A percentile compares a stretch with the other conserved stretches of the same genome.
Evolutionary conservation across 2,797 vertebrate genomes (phyloP).

Genomic region (Phrynocephalus guinanensis): DNA sequence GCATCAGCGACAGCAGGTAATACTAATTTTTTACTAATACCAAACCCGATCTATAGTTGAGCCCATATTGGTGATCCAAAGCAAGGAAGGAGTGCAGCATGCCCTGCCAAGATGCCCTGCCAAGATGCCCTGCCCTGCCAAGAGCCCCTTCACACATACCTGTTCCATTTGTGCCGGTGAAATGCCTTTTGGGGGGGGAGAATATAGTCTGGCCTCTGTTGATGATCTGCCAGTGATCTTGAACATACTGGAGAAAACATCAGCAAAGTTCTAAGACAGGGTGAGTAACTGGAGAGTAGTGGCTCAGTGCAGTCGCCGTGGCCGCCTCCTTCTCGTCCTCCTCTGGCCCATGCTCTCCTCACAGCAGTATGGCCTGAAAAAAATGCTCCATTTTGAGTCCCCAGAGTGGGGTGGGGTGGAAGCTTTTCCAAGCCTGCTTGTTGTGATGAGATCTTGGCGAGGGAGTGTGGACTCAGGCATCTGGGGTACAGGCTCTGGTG

Average conservation of each 20-base stretch:
- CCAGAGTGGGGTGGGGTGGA: too few species aligned
- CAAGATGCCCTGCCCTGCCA: background rate
- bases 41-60: slow-evolving; percentile 75
- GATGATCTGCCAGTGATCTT: background rate
- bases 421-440: background rate
- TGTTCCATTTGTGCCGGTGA: slow-evolving; percentile 33
- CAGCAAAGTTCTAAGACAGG: background rate
- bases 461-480: background rate
- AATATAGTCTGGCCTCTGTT: background rate
- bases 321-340: background rate
- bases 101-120: slow-evolving; percentile 35
- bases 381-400: background rate
- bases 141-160: slow-evolving; percentile 30
- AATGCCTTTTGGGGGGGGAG: slow-evolving; percentile 11
- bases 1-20: slow-evolving; percentile 73
- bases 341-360: background rate
- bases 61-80: slow-evolving; percentile 64
- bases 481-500: too few species aligned
- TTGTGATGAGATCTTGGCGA: background rate
- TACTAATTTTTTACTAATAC: slow-evolving; percentile 78
- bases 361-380: background rate
- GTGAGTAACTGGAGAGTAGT: background rate
- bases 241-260: background rate
- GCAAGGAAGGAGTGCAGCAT: slow-evolving; percentile 65
- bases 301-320: background rate